These are phyloP conservation scores for Hypanus sabinus DNA, from an alignment of 2,113 vertebrate species.

Conservation along the genomic window DNA sequence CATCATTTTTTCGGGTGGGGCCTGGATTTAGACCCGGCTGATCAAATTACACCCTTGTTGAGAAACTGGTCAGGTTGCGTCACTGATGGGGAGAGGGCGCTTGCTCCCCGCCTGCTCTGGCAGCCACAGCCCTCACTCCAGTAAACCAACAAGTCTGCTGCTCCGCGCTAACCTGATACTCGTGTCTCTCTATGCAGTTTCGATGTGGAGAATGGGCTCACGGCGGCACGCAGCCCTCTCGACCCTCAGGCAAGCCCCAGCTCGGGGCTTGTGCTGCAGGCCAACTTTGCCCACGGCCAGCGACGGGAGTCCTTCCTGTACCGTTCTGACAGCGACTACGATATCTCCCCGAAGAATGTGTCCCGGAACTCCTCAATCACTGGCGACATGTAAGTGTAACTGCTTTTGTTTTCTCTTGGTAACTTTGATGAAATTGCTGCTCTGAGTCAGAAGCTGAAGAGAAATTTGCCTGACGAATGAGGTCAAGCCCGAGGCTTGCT, in stretches of 20 bases:
- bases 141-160: background rate
- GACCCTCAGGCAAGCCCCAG: constrained; percentile 70
- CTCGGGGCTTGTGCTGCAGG: constrained; percentile 65
- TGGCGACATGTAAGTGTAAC: constrained; percentile 76
- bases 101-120: background rate
- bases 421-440: background rate
- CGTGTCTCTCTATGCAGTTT: constrained; percentile 59
- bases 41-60: background rate
- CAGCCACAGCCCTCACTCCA: background rate
- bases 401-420: background rate
- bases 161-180: background rate
- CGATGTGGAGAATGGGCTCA: constrained; percentile 81
- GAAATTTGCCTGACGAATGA: background rate
- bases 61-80: background rate
- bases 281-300: constrained; percentile 71
- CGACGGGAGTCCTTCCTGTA: constrained; percentile 87
- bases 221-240: constrained; percentile 57
- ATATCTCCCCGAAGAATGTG: constrained; percentile 77
- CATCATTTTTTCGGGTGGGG: background rate
- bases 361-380: constrained; percentile 78
- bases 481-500: background rate
- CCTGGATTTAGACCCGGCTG: background rate
- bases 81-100: too few relatives aligned
- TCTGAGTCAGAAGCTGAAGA: background rate
- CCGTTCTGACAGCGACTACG: constrained; percentile 84